Conservation (phyloP, 1,140 invertebrate genomes). For the Bombus fervidus region DNA sequence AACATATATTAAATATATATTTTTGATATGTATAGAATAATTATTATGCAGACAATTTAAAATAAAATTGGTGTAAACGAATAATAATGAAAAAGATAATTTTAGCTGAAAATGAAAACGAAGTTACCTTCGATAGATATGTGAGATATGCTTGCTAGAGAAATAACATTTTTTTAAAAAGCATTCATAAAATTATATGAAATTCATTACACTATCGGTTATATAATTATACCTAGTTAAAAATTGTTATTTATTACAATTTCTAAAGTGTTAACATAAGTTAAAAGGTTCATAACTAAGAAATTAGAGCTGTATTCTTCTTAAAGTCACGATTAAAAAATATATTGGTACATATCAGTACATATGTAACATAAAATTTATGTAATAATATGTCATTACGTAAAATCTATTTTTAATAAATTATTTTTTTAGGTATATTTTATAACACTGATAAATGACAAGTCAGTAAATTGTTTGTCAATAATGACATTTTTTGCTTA, state of each 20-base stretch:
- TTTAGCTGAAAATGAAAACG: not conserved
- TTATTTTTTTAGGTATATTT: not conserved
- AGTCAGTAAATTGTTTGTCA: not conserved
- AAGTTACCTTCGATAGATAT: not conserved
- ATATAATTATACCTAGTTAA: not conserved
- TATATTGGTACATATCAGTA: too few species aligned
- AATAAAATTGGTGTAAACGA: not conserved
- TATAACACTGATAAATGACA: too few species aligned
- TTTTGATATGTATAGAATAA: not conserved
- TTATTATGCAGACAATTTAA: not conserved
- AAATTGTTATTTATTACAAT: not conserved
- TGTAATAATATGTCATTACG: not conserved
- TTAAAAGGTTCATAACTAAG: not conserved
- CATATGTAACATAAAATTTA: too few species aligned
- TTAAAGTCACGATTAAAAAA: not conserved
- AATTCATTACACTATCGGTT: not conserved
- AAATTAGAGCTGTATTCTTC: not conserved
- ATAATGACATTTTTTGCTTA: not conserved
- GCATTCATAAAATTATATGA: conserved; percentile 5
- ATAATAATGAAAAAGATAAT: not conserved
- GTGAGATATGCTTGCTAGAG: not conserved
- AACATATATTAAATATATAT: not conserved
- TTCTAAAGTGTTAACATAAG: not conserved
- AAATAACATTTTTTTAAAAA: conserved; percentile 6
- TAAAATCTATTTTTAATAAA: not conserved